These are phyloP conservation scores for Cyrtorhinus lividipennis DNA, from an alignment of 1,140 invertebrate genomes.

Conservation along the genomic window DNA sequence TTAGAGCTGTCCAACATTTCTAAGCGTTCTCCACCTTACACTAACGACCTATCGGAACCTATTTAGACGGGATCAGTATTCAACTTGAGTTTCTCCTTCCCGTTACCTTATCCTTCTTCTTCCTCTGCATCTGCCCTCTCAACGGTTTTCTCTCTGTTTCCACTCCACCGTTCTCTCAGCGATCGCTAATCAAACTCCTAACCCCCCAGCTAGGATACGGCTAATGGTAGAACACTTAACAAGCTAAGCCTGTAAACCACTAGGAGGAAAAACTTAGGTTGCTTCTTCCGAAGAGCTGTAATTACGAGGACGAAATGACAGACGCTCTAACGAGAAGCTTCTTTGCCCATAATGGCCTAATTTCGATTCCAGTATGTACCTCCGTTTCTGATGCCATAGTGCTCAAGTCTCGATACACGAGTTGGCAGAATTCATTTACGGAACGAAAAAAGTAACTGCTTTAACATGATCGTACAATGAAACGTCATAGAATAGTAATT, in stretches of 20 bases:
- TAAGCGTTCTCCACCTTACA: not conserved
- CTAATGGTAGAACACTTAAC: not conserved
- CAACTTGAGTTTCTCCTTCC: not conserved
- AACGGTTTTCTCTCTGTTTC: not conserved
- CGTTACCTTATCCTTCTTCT: not conserved
- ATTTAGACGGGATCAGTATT: constrained; percentile 4
- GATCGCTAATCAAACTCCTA: constrained; percentile 1
- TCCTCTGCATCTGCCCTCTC: not conserved
- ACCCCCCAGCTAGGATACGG: not conserved
- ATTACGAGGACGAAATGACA: no score
- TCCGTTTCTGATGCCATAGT: no score
- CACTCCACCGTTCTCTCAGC: not conserved
- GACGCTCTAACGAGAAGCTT: no score
- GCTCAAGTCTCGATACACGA: no score
- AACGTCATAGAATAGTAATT: no score
- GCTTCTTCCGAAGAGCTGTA: no score
- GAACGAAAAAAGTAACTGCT: no score
- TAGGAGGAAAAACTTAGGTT: not conserved
- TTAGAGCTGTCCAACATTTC: not conserved
- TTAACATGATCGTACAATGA: no score
- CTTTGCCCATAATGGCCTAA: no score
- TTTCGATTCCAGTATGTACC: no score
- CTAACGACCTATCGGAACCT: constrained; percentile 6
- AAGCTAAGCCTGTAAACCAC: not conserved
- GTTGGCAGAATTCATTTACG: no score